Percentiles rank a stretch among this genome's conserved stretches.
phyloP scores from a whole-genome alignment of 2,113 vertebrate genomes.

The Conger conger region DNA sequence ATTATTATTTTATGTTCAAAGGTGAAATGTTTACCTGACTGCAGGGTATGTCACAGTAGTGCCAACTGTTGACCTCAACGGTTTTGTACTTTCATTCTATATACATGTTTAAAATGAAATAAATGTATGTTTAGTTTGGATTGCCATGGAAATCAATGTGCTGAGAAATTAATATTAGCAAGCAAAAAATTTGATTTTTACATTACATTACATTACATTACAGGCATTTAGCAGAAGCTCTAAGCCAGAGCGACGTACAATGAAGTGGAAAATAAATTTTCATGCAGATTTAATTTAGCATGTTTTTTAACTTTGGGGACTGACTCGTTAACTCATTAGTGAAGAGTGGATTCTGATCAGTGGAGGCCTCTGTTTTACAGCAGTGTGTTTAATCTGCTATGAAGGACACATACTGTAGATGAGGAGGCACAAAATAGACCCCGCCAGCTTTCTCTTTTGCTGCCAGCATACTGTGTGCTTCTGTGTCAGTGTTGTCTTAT shows the following conservation, averaged over 20 bases:
- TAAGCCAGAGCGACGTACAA: too few species aligned
- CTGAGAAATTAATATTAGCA: neutral
- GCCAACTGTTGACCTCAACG: neutral
- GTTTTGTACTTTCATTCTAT: neutral
- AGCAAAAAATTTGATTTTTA: too few species aligned
- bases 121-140: neutral
- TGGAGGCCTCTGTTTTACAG: neutral
- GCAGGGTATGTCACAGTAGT: neutral
- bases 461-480: neutral
- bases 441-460: neutral
- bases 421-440: neutral
- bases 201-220: too few species aligned
- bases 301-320: neutral
- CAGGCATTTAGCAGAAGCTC: too few species aligned
- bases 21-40: neutral
- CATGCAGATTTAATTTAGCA: neutral
- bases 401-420: neutral
- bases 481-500: conserved; percentile 29
- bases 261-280: neutral
- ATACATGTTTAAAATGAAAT: too few species aligned
- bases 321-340: neutral
- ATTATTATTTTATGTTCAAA: conserved; percentile 18
- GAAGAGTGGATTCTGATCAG: conserved; percentile 1
- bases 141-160: neutral
- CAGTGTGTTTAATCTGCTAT: neutral